These are phyloP conservation scores for Siniperca undulata DNA, from an alignment of 2,797 vertebrate genomes.

Conservation along the genomic window DNA sequence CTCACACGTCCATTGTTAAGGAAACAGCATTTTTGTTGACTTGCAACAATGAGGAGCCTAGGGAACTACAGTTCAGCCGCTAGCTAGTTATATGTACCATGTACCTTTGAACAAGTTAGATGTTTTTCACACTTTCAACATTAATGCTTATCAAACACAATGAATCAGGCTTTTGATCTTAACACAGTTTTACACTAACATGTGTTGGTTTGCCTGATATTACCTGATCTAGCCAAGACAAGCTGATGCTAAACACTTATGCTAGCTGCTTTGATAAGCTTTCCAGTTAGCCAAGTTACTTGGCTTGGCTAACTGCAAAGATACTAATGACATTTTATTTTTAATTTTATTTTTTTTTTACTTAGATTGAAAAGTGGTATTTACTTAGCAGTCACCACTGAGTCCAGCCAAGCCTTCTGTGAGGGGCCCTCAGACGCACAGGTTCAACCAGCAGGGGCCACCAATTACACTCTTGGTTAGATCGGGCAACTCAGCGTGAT, in stretches of 20 bases:
- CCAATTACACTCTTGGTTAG: neutral
- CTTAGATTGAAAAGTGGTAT: neutral
- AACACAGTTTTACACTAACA: no score
- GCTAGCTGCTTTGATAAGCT: neutral
- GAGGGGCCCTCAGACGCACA: neutral
- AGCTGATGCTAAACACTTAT: neutral
- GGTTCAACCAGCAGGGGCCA: slow-evolving; percentile 15
- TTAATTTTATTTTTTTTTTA: neutral
- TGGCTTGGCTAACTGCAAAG: neutral
- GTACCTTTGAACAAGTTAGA: neutral
- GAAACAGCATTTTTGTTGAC: neutral
- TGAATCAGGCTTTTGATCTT: neutral
- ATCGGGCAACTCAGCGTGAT: neutral
- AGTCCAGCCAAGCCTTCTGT: neutral
- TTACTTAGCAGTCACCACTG: neutral
- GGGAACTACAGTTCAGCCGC: neutral
- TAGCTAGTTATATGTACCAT: neutral
- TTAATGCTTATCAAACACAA: neutral
- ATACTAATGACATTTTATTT: neutral
- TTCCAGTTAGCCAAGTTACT: neutral
- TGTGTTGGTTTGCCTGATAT: neutral
- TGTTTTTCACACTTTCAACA: neutral
- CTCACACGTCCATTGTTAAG: neutral
- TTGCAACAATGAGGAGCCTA: neutral
- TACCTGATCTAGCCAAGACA: neutral